Evolutionary conservation across 2,888 invertebrate species (phyloP), one percentile per base, ranked within the genome.

Genomic region (Cataglyphis rosenhaueri): DNA sequence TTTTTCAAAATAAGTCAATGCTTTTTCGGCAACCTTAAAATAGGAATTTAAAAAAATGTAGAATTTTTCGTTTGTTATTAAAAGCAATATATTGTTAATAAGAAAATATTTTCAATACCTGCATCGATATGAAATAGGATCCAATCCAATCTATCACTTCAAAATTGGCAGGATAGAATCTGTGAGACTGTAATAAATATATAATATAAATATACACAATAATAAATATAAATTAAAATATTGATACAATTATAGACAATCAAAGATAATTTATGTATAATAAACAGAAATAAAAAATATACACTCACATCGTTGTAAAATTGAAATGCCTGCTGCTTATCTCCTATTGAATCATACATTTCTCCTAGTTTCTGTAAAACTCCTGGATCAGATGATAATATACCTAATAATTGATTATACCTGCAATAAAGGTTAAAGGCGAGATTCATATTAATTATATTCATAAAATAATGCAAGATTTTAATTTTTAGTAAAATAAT

Each of bases 361-460:
- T 98, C 97, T 0, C 99, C 99, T 79, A 99, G 96, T 92, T 98
- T 98, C 91, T 98, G 97, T 68, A 99, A 96, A 68, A 99, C 97
- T 59, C 97, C 97, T 0, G 98, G 97, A 95, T 99, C 99, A 91
- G 98, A 97, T 0, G 99, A 97, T 32, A 97, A 96, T 76, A 98
- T 96, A 52, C 98, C 97, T 84, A 98, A 95, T 4, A 98, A 95
- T 93, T 98, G 98, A 91, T 98, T 95, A 91, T 96, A 96, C 96
- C 96, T 96, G 78, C n/a, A 71, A 74, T 66, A 52, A n/a, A 18
- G 59, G 57, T 64, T 6, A 44, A 38, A 55, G 48, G 0, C 2
- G 18, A 62, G 2, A 57, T 44, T 75, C 10, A 25, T 41, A 44
- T 65, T n/a, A 44, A 66, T 35, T 66, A 32, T n/a, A 57, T 18